Evolutionary conservation across 2,113 vertebrate species (phyloP).

Genomic region (Neogobius melanostomus): DNA sequence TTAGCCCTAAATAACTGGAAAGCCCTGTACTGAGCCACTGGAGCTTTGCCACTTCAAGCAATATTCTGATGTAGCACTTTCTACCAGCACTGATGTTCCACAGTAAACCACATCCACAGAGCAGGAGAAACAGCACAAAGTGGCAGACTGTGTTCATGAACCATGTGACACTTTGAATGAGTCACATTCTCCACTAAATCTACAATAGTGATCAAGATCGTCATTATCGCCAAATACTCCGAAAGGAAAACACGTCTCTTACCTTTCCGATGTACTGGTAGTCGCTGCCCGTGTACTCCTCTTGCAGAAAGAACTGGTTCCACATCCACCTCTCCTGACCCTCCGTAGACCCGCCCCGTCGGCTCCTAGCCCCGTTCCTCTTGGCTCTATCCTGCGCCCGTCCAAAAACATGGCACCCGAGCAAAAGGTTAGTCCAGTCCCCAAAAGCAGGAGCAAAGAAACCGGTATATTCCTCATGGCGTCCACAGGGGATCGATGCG

Average conservation of each 20-base stretch:
- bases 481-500: slow-evolving; percentile 16
- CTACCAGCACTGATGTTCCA: too few species aligned
- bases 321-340: slow-evolving; percentile 94
- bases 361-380: slow-evolving; percentile 11
- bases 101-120: too few species aligned
- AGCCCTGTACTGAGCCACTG: too few species aligned
- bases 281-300: slow-evolving; percentile 92
- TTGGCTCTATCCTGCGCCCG: background rate
- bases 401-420: slow-evolving; percentile 71
- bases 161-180: too few species aligned
- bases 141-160: too few species aligned
- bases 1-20: too few species aligned
- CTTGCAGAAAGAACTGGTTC: slow-evolving; percentile 96
- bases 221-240: too few species aligned
- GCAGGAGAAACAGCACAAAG: too few species aligned
- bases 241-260: slow-evolving; percentile 44
- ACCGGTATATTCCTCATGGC: slow-evolving; percentile 84
- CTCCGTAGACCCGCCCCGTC: slow-evolving; percentile 75
- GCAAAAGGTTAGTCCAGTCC: slow-evolving; percentile 66
- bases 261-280: slow-evolving; percentile 97
- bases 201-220: too few species aligned
- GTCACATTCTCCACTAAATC: too few species aligned
- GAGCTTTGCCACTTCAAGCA: too few species aligned
- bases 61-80: too few species aligned
- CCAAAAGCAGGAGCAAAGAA: slow-evolving; percentile 79